phyloP scores from a whole-genome alignment of 2,888 invertebrate genomes.

The Galerucella pusilla region DNA sequence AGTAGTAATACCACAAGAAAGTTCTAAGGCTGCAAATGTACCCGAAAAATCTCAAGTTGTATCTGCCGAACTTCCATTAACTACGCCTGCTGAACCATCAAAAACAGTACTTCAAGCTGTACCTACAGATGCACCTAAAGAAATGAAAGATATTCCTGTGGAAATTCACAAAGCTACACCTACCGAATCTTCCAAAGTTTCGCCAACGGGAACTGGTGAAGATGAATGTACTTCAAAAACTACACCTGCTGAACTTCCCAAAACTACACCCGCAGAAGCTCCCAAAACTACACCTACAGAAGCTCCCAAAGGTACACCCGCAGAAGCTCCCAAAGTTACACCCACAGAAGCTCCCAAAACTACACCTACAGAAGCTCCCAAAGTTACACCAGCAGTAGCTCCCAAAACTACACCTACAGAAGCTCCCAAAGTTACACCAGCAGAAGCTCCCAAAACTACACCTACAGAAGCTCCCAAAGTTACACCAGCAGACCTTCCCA shows the following conservation, averaged over 20 bases:
- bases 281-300: background rate
- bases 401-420: constrained; percentile 44
- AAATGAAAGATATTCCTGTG: constrained; percentile 16
- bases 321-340: background rate
- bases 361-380: background rate
- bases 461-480: background rate
- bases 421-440: constrained; percentile 14
- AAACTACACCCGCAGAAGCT: constrained; percentile 19
- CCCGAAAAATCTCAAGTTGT: background rate
- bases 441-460: constrained; percentile 8
- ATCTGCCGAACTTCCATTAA: background rate
- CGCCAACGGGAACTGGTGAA: constrained; percentile 48
- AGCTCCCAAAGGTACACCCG: background rate
- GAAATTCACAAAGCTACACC: constrained; percentile 42
- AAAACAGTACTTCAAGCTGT: constrained; percentile 12
- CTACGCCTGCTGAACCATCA: constrained; percentile 37
- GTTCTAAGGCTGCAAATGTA: constrained; percentile 10
- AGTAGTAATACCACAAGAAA: constrained; percentile 19
- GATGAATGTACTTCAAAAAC: constrained; percentile 37
- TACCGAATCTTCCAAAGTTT: constrained; percentile 36
- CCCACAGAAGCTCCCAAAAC: constrained; percentile 44
- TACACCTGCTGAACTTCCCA: constrained; percentile 34
- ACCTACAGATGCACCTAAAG: background rate
- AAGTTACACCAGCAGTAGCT: no score
- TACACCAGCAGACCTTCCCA: background rate